A percentile compares a stretch with the other conserved stretches of the same genome.
These are phyloP conservation scores for Onychomys arenicola DNA, from an alignment of 2,797 vertebrate species.

Conservation along the genomic window DNA sequence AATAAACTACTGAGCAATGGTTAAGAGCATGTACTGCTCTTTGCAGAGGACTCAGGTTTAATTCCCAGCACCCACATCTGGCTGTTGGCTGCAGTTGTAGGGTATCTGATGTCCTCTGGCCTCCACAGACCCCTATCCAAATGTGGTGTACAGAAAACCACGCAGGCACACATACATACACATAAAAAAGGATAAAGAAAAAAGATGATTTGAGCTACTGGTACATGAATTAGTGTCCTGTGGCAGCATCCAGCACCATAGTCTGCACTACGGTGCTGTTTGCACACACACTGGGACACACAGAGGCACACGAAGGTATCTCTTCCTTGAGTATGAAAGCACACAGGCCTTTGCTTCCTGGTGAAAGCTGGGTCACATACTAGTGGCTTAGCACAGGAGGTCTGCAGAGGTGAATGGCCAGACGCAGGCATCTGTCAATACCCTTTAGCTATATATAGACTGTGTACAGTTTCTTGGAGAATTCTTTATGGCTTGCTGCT, in stretches of 20 bases:
- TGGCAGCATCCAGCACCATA: not conserved
- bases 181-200: not conserved
- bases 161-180: too few species aligned
- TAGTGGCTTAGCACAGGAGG: not conserved
- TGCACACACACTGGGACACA: not conserved
- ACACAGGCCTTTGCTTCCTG: conserved; percentile 32
- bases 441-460: conserved; percentile 26
- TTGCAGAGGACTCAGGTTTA: not conserved
- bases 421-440: conserved; percentile 40
- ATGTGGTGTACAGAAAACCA: not conserved
- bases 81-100: not conserved
- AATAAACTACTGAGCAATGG: not conserved
- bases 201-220: not conserved
- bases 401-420: conserved; percentile 43
- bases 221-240: fast-evolving
- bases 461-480: conserved; percentile 62
- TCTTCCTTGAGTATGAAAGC: conserved; percentile 32
- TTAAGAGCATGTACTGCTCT: not conserved
- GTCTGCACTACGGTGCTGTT: not conserved
- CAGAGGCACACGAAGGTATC: fast-evolving
- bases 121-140: not conserved
- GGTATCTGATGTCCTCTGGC: not conserved
- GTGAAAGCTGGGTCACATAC: not conserved
- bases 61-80: not conserved
- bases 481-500: conserved; percentile 60